Evolutionary conservation across 2,888 invertebrate genomes (phyloP).

Genomic region (Pristionchus maxplancki): DNA sequence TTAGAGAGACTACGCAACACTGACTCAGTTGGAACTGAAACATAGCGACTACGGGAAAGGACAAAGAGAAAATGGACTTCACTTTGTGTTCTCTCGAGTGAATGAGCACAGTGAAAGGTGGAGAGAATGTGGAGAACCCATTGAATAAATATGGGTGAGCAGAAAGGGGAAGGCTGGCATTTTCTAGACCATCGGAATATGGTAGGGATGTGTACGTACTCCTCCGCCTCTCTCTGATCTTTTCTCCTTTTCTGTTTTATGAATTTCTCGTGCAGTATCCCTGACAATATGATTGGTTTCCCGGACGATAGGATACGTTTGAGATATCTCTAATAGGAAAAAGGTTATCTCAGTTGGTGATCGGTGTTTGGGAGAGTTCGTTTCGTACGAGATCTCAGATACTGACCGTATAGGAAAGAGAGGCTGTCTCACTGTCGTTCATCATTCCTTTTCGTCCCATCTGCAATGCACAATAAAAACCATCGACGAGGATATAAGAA

Average conservation of each 20-base stretch:
- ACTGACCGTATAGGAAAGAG: not conserved
- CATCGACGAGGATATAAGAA: not conserved
- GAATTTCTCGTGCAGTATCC: not conserved
- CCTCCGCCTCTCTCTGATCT: not conserved
- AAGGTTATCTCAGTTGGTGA: too few species aligned
- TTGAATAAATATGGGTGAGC: not conserved
- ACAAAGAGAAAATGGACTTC: not conserved
- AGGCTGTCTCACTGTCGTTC: not conserved
- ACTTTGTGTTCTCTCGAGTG: not conserved
- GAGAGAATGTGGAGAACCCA: not conserved
- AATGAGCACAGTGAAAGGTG: not conserved
- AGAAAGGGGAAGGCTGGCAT: not conserved
- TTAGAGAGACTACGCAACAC: not conserved
- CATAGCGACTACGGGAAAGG: not conserved
- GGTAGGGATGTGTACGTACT: not conserved
- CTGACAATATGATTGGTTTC: too few species aligned
- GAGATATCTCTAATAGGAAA: not conserved
- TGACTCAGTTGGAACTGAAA: not conserved
- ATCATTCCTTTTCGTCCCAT: not conserved
- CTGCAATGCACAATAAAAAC: not conserved
- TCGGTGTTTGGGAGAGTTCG: too few species aligned
- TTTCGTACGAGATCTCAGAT: too few species aligned
- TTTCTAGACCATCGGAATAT: constrained; percentile 28
- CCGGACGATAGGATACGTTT: too few species aligned
- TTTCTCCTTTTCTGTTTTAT: not conserved